Evolutionary conservation across 2,113 vertebrate genomes (phyloP).

Genomic region (Pygoscelis antarcticus): DNA sequence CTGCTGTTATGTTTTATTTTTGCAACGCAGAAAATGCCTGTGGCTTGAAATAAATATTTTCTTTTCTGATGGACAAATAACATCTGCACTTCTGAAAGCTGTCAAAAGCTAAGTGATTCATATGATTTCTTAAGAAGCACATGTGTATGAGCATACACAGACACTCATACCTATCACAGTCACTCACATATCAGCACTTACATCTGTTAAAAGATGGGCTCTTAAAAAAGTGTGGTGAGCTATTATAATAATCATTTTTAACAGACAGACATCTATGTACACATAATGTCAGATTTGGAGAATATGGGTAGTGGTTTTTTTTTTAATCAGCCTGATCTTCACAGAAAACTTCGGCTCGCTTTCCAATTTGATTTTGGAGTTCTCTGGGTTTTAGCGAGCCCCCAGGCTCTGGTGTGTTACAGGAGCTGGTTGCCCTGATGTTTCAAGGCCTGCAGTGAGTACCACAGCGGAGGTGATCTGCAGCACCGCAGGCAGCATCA

Average conservation of each 20-base stretch:
- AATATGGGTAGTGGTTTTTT: accelerated
- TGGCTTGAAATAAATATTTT: conserved; percentile 76
- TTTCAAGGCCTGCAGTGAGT: not conserved
- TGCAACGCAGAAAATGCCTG: conserved; percentile 55
- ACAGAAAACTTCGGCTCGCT: not conserved
- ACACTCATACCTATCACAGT: not conserved
- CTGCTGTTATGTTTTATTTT: conserved; percentile 48
- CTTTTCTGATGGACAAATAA: conserved; percentile 73
- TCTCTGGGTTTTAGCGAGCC: not conserved
- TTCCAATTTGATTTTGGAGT: not conserved
- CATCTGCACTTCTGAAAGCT: conserved; percentile 70
- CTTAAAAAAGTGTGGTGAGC: not conserved
- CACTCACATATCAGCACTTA: not conserved
- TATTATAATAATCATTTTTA: not conserved
- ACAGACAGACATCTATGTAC: not conserved
- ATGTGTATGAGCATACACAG: not conserved
- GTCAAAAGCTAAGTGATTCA: conserved; percentile 55
- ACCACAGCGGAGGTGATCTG: not conserved
- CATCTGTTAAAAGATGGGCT: not conserved
- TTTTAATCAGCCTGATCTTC: not conserved
- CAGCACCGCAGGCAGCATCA: not conserved
- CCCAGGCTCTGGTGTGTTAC: not conserved
- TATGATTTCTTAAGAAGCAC: conserved; percentile 53
- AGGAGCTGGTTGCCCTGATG: not conserved
- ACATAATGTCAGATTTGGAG: not conserved